These are phyloP conservation scores for Zygothrica quintamaculata DNA, from an alignment of 2,888 invertebrate species.

Conservation along the genomic window DNA sequence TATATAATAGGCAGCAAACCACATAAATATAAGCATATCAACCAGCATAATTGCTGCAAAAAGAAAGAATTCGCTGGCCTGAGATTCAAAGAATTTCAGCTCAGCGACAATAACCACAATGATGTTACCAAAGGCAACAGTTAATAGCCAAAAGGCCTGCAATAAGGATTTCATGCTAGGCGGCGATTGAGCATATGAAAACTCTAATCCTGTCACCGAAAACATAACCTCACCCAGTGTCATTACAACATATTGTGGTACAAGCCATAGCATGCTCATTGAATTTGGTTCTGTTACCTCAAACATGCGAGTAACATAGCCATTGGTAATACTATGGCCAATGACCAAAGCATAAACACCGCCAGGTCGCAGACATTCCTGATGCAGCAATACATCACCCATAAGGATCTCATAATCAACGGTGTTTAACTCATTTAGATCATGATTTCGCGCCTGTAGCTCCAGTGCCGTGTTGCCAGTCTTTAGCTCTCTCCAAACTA, in stretches of 20 bases:
- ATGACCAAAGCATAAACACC: slow-evolving; percentile 82
- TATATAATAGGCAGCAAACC: slow-evolving; percentile 91
- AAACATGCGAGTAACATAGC: slow-evolving; percentile 45
- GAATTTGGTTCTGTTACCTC: slow-evolving; percentile 84
- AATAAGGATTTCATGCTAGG: slow-evolving; percentile 96
- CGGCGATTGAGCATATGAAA: slow-evolving; percentile 89
- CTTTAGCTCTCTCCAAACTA: slow-evolving; percentile 65
- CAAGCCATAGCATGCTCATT: slow-evolving; percentile 86
- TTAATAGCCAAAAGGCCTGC: slow-evolving; percentile 95
- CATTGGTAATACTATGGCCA: slow-evolving; percentile 30
- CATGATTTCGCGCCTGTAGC: slow-evolving; percentile 54
- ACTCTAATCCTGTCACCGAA: slow-evolving; percentile 89
- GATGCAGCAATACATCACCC: slow-evolving; percentile 35
- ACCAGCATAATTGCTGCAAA: slow-evolving; percentile 94
- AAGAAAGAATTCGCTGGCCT: slow-evolving; percentile 94
- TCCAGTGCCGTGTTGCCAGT: slow-evolving; percentile 38
- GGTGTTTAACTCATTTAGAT: slow-evolving; percentile 65
- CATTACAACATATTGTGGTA: slow-evolving; percentile 89
- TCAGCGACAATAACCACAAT: slow-evolving; percentile 95
- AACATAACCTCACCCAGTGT: slow-evolving; percentile 88
- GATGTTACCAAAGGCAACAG: slow-evolving; percentile 96
- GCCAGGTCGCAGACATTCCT: slow-evolving; percentile 66
- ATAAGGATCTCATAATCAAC: slow-evolving; percentile 63
- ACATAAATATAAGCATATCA: slow-evolving; percentile 92
- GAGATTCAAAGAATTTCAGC: slow-evolving; percentile 89